Conservation (phyloP, 2,113 vertebrate genomes). For the Zapornia atra region DNA sequence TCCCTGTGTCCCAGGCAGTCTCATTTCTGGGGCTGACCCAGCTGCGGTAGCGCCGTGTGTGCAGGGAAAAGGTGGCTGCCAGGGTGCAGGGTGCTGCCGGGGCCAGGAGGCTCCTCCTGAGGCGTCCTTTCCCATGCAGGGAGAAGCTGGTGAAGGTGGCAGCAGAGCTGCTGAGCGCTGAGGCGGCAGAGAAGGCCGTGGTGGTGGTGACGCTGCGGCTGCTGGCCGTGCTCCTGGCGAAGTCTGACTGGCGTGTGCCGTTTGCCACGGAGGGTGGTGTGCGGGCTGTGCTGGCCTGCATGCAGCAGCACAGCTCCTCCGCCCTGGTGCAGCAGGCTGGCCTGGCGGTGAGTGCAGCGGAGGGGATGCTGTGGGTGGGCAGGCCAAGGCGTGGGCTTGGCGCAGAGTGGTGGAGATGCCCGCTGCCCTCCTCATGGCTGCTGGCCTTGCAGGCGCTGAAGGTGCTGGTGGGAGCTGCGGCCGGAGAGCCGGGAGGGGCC, state of each 20-base stretch:
- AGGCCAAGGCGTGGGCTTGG: neutral
- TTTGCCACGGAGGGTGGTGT: conserved; percentile 92
- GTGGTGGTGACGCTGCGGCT: conserved; percentile 79
- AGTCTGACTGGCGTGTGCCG: conserved; percentile 84
- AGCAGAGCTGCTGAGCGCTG: conserved; percentile 83
- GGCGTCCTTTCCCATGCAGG: conserved; percentile 49
- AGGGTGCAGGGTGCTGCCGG: fast-evolving
- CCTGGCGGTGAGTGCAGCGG: conserved; percentile 81
- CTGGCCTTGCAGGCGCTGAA: conserved; percentile 82
- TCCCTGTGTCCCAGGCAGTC: neutral
- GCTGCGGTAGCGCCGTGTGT: fast-evolving
- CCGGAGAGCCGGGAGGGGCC: conserved; percentile 74
- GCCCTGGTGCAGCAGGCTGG: conserved; percentile 87
- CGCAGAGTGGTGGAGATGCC: fast-evolving
- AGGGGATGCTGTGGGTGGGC: fast-evolving
- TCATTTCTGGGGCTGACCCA: neutral
- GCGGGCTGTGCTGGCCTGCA: conserved; percentile 86
- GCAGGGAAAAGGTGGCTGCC: neutral
- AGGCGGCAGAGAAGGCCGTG: conserved; percentile 78
- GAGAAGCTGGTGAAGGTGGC: conserved; percentile 89
- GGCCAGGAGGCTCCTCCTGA: neutral
- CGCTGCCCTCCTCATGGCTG: neutral
- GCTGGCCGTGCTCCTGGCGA: conserved; percentile 83
- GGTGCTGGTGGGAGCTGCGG: conserved; percentile 87
- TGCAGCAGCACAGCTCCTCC: conserved; percentile 83